Base-by-base conservation (phyloP, 2,797 vertebrate species). In the Macrochelys suwanniensis region DNA sequence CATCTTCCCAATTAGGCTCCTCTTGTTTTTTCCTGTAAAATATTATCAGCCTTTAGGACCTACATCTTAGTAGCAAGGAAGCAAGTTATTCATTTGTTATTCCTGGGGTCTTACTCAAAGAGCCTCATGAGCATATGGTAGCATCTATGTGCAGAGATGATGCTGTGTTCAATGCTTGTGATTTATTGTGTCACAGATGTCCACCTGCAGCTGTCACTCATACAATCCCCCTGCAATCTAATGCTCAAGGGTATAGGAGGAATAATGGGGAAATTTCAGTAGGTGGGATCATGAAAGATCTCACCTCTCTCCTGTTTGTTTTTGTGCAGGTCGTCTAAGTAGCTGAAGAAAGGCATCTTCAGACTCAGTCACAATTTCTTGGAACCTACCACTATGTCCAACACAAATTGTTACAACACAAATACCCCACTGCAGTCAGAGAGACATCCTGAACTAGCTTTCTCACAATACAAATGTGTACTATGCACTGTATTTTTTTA, bases 91-190 rank as follows among this genome's bases (percentile, higher is more conserved):
- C 26, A 81, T 79, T 78, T 1, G 0, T 68, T 42, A 3, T 10
- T 87, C 12, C 81, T 82, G 81, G 45, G 50, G n/a, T 8, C 3
- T 3, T 7, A 82, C 80, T 68, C 9, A 56, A 65, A 80, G 79
- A 31, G 33, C n/a, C 21, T 15, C 13, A 37, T 2, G 0, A 57
- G 49, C 26, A 8, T 8, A 26, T 79, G 59, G 26, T 77, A 59
- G 28, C 1, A 5, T 59, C 26, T 49, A 15, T 1, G 0, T 10
- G 12, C 31, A 54, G 8, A 84, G 37, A 1, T 0, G 0, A 31
- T 0, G 0, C 57, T 59, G 26, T 1, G 0, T 42, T 88, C 65
- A 4, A 0, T 0, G 1, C 0, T 0, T 37, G 8, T 45, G 33
- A 85, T 23, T 26, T 57, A 11, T 57, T 42, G 37, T 1, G 1